Conservation (phyloP, 2,888 invertebrate genomes). For the Himalopsyche tibetana region DNA sequence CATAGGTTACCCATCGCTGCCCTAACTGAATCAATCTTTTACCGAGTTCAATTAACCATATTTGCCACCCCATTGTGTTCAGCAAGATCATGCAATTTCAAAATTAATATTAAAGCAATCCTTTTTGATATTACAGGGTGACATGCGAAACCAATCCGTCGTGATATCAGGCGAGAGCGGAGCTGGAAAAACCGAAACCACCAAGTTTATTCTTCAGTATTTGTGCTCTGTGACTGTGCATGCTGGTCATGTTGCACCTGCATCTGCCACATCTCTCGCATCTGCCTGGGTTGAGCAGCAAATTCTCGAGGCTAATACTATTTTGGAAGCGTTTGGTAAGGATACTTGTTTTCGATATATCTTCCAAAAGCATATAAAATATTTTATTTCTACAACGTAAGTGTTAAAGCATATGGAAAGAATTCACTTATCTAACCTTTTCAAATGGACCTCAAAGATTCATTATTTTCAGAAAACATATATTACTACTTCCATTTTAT, state of each 20-base stretch:
- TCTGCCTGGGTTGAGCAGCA: conserved; percentile 97
- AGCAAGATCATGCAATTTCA: neutral
- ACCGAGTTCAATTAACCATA: neutral
- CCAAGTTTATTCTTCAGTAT: conserved; percentile 93
- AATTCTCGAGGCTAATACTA: conserved; percentile 95
- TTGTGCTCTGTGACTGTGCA: conserved; percentile 88
- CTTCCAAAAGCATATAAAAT: no score
- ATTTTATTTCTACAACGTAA: no score
- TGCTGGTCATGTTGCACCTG: conserved; percentile 66
- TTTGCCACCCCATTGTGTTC: neutral
- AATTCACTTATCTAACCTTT: no score
- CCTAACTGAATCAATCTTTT: no score
- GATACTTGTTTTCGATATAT: conserved; percentile 49
- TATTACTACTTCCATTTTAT: no score
- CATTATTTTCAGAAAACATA: no score
- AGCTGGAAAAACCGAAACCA: conserved; percentile 95
- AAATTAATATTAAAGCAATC: neutral
- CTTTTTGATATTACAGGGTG: conserved; percentile 58
- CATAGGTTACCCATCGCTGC: no score
- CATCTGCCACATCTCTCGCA: conserved; percentile 78
- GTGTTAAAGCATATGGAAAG: no score
- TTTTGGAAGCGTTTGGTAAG: conserved; percentile 94
- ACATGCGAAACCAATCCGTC: conserved; percentile 82
- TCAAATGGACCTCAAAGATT: no score
- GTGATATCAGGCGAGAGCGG: conserved; percentile 96